These are phyloP conservation scores for Drosophila triauraria DNA, from an alignment of 1,140 invertebrate species.

Conservation along the genomic window DNA sequence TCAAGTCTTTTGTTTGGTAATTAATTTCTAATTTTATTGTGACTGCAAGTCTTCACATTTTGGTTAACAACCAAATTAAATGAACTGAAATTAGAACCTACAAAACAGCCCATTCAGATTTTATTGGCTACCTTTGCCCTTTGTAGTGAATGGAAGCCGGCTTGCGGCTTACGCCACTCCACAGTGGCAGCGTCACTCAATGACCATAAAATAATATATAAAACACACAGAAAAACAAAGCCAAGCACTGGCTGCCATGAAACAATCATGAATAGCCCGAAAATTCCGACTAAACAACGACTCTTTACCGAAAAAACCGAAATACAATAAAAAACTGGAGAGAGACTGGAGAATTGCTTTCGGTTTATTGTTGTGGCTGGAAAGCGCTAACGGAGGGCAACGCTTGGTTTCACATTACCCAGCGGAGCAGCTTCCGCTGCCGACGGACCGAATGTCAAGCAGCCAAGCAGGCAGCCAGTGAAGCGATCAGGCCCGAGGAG, in stretches of 20 bases:
- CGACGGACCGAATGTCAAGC: conserved; percentile 53
- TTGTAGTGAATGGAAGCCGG: conserved; percentile 17
- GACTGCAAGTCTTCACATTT: conserved; percentile 6
- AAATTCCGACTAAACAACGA: conserved; percentile 76
- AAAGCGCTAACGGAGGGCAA: conserved; percentile 48
- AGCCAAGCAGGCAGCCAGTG: conserved; percentile 38
- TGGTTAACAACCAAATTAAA: conserved; percentile 11
- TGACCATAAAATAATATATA: conserved; percentile 52
- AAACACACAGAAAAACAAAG: conserved; percentile 42
- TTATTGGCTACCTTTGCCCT: conserved; percentile 40
- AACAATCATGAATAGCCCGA: conserved; percentile 60
- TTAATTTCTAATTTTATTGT: conserved; percentile 12
- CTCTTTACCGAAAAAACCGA: conserved; percentile 38
- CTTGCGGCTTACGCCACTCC: conserved; percentile 41
- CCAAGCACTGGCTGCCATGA: conserved; percentile 20
- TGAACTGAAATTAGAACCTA: conserved; percentile 20
- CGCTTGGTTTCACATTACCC: conserved; percentile 82
- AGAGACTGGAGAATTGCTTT: conserved; percentile 49
- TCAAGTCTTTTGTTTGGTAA: conserved; percentile 49
- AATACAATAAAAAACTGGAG: conserved; percentile 41
- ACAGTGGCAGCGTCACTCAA: conserved; percentile 45
- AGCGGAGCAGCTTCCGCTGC: conserved; percentile 63
- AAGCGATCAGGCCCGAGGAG: conserved; percentile 48
- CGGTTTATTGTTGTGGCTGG: conserved; percentile 52
- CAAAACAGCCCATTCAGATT: conserved; percentile 6